phyloP scores from a whole-genome alignment of 2,797 vertebrate genomes.

The Crax fasciolata region DNA sequence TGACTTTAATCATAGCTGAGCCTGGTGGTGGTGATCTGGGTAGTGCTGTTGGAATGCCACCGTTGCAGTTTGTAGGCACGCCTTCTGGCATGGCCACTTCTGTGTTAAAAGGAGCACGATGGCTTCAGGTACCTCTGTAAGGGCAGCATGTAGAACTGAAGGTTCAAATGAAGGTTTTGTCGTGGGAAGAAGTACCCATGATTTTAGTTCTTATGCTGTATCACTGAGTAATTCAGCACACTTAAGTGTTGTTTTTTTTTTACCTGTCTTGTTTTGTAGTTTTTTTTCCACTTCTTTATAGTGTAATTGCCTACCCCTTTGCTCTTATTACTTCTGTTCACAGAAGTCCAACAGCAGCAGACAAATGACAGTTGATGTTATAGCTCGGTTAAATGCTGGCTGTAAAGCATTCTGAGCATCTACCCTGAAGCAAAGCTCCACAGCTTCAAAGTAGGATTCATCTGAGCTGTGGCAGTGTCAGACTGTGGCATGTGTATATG shows the following conservation, averaged over 20 bases:
- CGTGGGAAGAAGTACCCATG: not conserved
- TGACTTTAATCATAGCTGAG: not conserved
- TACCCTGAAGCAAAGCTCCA: not conserved
- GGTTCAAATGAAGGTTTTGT: not conserved
- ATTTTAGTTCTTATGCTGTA: not conserved
- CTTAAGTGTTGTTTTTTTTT: not conserved
- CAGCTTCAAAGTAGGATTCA: not conserved
- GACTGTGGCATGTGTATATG: not conserved
- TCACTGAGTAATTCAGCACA: not conserved
- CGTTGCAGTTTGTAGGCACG: not conserved
- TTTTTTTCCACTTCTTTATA: not conserved
- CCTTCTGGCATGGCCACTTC: not conserved
- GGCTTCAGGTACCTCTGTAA: not conserved
- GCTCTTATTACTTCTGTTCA: not conserved
- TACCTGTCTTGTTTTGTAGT: not conserved
- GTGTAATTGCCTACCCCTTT: not conserved
- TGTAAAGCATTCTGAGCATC: not conserved
- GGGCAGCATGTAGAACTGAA: not conserved
- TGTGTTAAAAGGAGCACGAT: not conserved
- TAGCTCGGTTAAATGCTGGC: not conserved
- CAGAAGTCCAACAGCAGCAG: not conserved
- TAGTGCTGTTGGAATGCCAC: conserved; percentile 12
- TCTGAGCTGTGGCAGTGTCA: not conserved
- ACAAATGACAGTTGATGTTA: not conserved
- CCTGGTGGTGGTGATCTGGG: not conserved